Percentiles rank a stretch among this genome's conserved stretches.
Conservation (phyloP, 2,797 vertebrate genomes). For the Falco berigora region DNA sequence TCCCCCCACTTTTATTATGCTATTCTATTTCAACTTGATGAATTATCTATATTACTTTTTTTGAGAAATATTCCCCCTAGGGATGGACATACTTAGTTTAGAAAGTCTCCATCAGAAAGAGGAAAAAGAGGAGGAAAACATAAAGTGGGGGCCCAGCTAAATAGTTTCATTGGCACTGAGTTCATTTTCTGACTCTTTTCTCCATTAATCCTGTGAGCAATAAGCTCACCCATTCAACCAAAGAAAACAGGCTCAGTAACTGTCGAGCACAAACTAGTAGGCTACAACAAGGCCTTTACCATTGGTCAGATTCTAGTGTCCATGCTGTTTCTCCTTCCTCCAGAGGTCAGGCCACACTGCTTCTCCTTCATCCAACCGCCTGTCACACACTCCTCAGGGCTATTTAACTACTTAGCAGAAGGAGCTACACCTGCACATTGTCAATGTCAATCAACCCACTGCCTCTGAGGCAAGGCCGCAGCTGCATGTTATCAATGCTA, state of each 20-base stretch:
- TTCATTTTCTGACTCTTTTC: neutral
- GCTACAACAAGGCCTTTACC: too few relatives aligned
- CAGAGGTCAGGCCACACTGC: too few relatives aligned
- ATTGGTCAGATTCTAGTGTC: too few relatives aligned
- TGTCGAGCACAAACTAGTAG: too few relatives aligned
- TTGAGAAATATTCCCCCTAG: slow-evolving; percentile 26
- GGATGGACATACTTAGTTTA: neutral
- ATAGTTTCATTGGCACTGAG: neutral
- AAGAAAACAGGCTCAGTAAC: neutral
- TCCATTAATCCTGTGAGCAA: neutral
- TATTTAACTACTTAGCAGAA: too few relatives aligned
- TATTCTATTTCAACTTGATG: slow-evolving; percentile 54
- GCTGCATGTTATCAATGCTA: too few relatives aligned
- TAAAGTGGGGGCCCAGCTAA: neutral
- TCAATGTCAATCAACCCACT: too few relatives aligned
- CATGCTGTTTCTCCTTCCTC: too few relatives aligned
- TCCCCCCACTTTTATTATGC: slow-evolving; percentile 32
- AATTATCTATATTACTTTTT: slow-evolving; percentile 41
- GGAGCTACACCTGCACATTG: too few relatives aligned
- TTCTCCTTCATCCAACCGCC: too few relatives aligned
- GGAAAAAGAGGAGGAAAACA: neutral
- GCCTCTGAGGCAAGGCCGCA: too few relatives aligned
- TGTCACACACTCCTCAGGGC: too few relatives aligned
- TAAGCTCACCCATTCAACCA: neutral
- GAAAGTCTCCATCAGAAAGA: slow-evolving; percentile 2